Base-by-base conservation (phyloP, 2,113 vertebrate species). In the Vulpes lagopus region DNA sequence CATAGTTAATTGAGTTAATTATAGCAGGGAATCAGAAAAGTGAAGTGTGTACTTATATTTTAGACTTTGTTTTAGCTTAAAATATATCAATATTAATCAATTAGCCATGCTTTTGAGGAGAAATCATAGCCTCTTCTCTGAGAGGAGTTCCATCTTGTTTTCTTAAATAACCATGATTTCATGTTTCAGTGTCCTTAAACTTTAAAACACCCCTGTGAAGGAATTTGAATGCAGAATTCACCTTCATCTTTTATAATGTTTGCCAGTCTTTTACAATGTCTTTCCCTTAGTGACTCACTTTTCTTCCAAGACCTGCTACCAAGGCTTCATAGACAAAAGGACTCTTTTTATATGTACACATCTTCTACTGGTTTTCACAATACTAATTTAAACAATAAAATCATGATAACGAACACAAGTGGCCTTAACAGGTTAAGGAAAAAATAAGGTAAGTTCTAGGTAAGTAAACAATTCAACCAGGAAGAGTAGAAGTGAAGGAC, bases 1-100 rank as follows among this genome's bases (percentile, higher is more conserved):
- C 30, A 65, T 35, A 51, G 17, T 53, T 92, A 43, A 71, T 76
- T n/a, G 25, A 62, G 86, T 8, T 79, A 85, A 65, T 51, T 57
- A 71, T 0, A 65, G 22, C 0, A 20, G 43, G 38, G 49, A 76
- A 80, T 87, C n/a, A 90, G 53, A 78, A 60, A 71, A 79, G 0
- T 35, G 8, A 67, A 69, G 12, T 25, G 27, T 62, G 15, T 25
- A 74, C 57, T 94, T 12, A 25, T 32, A 84, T 23, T n/a, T 55
- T 49, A 94, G 9, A 89, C 74, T 95, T 82, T 67, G 87, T n/a
- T 79, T 87, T 91, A 81, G 92, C 23, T 85, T 71, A 73, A 95
- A 89, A 62, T 57, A 25, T 30, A 53, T 80, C 79, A 85, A 25
- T 91, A 82, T 79, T 89, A 51, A 93, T 38, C 62, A 19, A 74